Conservation (phyloP, 35 echinoderm and acorn worm species). For the Stichopus chloronotus region DNA sequence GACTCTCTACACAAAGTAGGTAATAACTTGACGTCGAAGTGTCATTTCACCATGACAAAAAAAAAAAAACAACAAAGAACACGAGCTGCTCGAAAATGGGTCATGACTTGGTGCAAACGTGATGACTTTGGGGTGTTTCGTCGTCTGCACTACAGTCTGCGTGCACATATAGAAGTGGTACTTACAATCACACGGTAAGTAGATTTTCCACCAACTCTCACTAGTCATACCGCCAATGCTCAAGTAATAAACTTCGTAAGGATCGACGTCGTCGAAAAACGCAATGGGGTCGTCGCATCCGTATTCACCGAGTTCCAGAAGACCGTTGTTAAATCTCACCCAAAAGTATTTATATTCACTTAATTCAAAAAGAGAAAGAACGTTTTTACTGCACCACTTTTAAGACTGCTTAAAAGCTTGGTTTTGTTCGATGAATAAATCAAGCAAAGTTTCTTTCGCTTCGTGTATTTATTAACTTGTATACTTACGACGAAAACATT, state of each 20-base stretch:
- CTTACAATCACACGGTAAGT: conserved; percentile 34
- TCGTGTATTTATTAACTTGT: too few species aligned
- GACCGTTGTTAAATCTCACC: conserved; percentile 8
- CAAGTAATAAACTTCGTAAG: conserved; percentile 22
- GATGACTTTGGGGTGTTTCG: too few species aligned
- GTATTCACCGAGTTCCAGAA: conserved; percentile 23
- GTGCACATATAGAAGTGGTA: neutral
- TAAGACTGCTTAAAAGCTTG: neutral
- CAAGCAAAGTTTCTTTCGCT: too few species aligned
- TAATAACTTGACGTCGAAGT: too few species aligned
- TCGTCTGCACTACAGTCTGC: too few species aligned
- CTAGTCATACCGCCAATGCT: neutral
- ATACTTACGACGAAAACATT: too few species aligned
- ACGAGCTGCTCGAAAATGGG: too few species aligned
- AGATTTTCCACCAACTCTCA: conserved; percentile 22
- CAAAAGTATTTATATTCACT: conserved; percentile 52
- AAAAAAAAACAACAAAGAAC: too few species aligned
- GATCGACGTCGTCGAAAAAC: neutral
- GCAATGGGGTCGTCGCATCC: conserved; percentile 6
- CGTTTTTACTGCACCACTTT: neutral
- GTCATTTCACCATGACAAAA: too few species aligned
- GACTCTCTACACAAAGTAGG: too few species aligned
- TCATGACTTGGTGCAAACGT: too few species aligned
- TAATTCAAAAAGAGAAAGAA: neutral
- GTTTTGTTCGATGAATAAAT: neutral